These are phyloP conservation scores for Rachycentron canadum DNA, from an alignment of 2,797 vertebrate species.

Conservation along the genomic window DNA sequence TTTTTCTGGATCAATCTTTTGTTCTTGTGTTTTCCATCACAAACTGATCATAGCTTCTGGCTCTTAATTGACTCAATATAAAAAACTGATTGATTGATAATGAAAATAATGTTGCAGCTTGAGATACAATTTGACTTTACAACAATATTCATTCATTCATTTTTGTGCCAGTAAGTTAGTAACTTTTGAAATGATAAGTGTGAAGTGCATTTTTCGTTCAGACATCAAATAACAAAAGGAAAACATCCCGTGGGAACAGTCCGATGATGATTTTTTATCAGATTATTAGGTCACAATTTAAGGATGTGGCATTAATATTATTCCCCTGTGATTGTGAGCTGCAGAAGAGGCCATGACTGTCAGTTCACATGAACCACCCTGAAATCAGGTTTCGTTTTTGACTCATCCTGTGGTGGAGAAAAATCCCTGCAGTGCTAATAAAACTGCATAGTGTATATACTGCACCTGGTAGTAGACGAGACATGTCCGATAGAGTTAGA, in stretches of 20 bases:
- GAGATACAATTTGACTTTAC: too few species aligned
- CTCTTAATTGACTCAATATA: background rate
- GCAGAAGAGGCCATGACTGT: background rate
- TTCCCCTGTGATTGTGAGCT: background rate
- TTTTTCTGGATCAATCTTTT: background rate
- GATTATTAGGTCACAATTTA: background rate
- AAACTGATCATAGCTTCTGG: background rate
- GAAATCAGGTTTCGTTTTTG: background rate
- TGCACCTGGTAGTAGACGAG: background rate
- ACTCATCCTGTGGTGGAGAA: background rate
- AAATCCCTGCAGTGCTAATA: conserved; percentile 2
- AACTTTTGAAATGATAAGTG: background rate
- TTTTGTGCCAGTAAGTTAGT: background rate
- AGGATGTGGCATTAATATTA: background rate
- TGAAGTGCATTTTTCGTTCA: too few species aligned
- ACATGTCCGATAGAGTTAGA: background rate
- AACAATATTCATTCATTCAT: background rate
- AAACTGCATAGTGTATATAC: conserved; percentile 31
- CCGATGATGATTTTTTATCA: too few species aligned
- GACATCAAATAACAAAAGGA: too few species aligned
- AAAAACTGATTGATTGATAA: too few species aligned
- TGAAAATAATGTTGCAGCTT: too few species aligned
- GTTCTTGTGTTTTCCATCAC: background rate
- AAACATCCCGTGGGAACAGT: too few species aligned
- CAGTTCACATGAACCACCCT: background rate